phyloP scores from a whole-genome alignment of 2,113 vertebrate genomes.

The Egretta garzetta region DNA sequence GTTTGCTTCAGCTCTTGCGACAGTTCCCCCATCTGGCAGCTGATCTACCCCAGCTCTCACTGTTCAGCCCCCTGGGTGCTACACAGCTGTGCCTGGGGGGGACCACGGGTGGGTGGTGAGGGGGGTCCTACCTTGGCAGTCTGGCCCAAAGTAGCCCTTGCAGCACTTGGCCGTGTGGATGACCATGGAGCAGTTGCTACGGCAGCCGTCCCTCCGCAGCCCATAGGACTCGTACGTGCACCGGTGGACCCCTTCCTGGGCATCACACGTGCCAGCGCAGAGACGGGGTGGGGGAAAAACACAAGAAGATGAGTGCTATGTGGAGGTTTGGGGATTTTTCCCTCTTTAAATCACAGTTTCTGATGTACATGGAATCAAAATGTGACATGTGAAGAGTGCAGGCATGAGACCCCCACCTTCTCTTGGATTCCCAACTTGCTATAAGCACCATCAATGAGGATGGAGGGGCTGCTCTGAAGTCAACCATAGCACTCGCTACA shows the following conservation, averaged over 20 bases:
- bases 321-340: rapidly evolving
- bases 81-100: neutral
- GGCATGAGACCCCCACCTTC: neutral
- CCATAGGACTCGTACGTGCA: constrained; percentile 70
- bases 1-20: neutral
- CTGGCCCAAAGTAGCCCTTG: constrained; percentile 84
- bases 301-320: neutral
- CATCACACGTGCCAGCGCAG: rapidly evolving
- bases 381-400: neutral
- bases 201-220: constrained; percentile 78
- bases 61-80: rapidly evolving
- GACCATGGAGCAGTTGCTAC: constrained; percentile 74
- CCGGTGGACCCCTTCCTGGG: constrained; percentile 53
- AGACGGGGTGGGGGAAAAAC: neutral
- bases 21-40: neutral
- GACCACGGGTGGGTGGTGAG: rapidly evolving
- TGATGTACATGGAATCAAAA: neutral
- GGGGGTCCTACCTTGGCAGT: constrained; percentile 86
- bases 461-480: neutral
- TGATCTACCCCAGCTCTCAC: rapidly evolving
- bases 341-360: neutral
- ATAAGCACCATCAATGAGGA: neutral
- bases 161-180: constrained; percentile 86
- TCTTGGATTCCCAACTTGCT: too few relatives aligned
- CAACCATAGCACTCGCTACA: rapidly evolving